Evolutionary conservation across 2,113 vertebrate species (phyloP), one percentile per base, ranked within the genome.

Genomic region (Leptocoma aspasia): DNA sequence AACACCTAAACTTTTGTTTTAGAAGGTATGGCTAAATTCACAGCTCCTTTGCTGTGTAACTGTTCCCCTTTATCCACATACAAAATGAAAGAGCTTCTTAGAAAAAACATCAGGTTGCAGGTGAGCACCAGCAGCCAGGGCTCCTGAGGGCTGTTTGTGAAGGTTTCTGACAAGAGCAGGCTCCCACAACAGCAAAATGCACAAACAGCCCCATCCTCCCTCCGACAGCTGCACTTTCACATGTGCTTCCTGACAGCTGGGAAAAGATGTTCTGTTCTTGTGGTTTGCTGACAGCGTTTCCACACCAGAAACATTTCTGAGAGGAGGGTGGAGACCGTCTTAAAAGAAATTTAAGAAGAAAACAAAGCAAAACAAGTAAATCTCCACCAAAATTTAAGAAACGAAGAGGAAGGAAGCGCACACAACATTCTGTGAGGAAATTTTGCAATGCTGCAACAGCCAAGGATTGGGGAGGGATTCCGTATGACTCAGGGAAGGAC

Each of bases 211-310:
- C 30, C 2, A 3, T 82, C 60, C 63, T 80, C 39, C 49, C 47
- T 28, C 14, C 1, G 1, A 3, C 64, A 89, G 78, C 56, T 63
- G 86, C 77, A 11, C 39, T 84, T 66, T 27, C 23, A 70, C 45
- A 27, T 3, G 1, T 12, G 61, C 39, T 91, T 91, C 91, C 96
- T 91, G 91, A 18, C 93, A 95, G 91, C 94, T 91, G 89, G 11
- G 49, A n/a, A 35, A 71, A 81, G 70, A 33, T 9, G 60, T 31
- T 53, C 59, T 1, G 1, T 26, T 31, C 85, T 30, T 84, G 86
- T 1, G 47, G 89, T 89, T 50, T 70, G 47, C 37, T 78, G 90
- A 81, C 87, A 95, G 69, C 4, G 1, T 70, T 96, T 86, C 86
- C 72, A 66, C 33, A 33, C 13, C 69, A 86, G 14, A 63, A 88